Percentiles rank a stretch among this genome's conserved stretches.
These are phyloP conservation scores for Mus pahari DNA, from an alignment of 2,113 vertebrate genomes.

Conservation along the genomic window DNA sequence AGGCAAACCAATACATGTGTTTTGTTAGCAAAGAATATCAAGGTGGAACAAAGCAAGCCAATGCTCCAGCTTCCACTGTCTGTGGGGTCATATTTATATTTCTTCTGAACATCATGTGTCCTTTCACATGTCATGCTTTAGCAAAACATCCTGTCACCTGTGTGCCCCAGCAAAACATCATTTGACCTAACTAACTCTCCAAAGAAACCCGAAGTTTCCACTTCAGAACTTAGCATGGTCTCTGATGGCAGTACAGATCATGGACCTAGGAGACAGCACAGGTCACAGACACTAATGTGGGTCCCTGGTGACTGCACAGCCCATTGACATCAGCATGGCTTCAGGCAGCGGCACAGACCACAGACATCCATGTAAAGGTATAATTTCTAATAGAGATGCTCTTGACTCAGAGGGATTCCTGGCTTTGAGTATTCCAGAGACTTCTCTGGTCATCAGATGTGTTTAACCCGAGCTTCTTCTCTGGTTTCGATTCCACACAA, in stretches of 20 bases:
- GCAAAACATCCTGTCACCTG: no score
- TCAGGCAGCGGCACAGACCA: not conserved
- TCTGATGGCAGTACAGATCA: not conserved
- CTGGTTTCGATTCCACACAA: slow-evolving; percentile 29
- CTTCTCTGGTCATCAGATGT: not conserved
- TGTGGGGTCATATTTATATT: no score
- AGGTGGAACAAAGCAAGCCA: no score
- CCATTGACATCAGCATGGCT: not conserved
- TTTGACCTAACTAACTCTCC: no score
- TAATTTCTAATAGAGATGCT: not conserved
- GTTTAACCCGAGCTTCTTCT: not conserved
- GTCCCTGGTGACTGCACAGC: no score
- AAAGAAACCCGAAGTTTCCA: no score
- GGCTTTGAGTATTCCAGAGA: not conserved
- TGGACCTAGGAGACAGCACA: not conserved
- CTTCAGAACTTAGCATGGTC: not conserved
- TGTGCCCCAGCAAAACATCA: no score
- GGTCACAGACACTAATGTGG: not conserved
- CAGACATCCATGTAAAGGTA: not conserved
- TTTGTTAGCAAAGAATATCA: no score
- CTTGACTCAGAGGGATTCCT: not conserved
- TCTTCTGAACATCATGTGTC: no score
- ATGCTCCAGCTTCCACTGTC: no score
- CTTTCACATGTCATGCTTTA: no score
- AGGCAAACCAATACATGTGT: no score